A percentile compares a stretch with the other conserved stretches of the same genome.
These are phyloP conservation scores for Crambe crambe DNA, from an alignment of 37 sponge, comb jelly and placozoan species.

Conservation along the genomic window DNA sequence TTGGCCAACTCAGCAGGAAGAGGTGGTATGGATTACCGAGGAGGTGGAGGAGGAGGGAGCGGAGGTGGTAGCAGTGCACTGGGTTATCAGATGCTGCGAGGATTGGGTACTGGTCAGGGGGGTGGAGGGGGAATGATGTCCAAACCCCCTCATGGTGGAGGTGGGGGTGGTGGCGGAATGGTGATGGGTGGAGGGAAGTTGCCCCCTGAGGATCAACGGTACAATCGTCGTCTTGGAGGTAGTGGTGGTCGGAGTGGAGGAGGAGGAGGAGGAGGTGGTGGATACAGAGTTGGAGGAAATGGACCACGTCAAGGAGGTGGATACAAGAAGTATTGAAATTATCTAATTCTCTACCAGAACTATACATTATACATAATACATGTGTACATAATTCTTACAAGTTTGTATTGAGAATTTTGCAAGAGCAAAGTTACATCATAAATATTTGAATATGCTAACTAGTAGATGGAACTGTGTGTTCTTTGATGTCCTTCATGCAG, in stretches of 20 bases:
- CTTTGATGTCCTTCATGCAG: constrained; percentile 9
- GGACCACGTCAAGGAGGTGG: background rate
- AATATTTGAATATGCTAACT: too few species aligned
- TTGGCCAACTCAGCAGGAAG: background rate
- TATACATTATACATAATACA: too few species aligned
- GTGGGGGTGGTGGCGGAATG: background rate
- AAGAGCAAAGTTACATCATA: too few species aligned
- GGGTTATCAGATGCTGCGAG: background rate
- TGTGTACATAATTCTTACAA: too few species aligned
- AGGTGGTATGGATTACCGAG: background rate
- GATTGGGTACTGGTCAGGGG: background rate
- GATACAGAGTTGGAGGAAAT: constrained; percentile 1
- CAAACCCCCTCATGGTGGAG: background rate
- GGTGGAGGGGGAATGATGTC: constrained; percentile 7
- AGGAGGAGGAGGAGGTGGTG: background rate
- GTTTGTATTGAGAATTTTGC: too few species aligned
- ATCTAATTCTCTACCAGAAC: too few species aligned
- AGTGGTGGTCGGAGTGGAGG: background rate
- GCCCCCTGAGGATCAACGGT: constrained; percentile 46
- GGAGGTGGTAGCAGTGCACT: background rate
- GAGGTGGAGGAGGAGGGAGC: background rate
- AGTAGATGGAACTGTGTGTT: too few species aligned
- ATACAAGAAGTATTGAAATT: too few species aligned
- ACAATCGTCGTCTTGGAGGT: constrained; percentile 33
- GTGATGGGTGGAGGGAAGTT: constrained; percentile 11